A percentile compares a stretch with the other conserved stretches of the same genome.
Conservation (phyloP, 2,888 invertebrate genomes). For the Resseliella maxima region DNA sequence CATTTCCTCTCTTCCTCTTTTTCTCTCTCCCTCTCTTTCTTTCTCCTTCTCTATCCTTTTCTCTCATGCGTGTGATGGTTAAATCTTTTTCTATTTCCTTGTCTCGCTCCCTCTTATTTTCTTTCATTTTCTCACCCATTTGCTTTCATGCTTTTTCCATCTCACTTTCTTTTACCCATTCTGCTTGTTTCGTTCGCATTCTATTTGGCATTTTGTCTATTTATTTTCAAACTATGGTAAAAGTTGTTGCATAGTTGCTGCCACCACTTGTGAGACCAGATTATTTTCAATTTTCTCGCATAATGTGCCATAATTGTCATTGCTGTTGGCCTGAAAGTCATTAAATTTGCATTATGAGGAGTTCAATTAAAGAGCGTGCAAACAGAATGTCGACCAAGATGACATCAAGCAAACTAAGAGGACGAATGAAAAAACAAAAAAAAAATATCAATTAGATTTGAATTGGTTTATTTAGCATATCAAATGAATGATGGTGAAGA, state of each 20-base stretch:
- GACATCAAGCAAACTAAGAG: not conserved
- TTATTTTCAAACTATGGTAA: not conserved
- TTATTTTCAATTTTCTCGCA: not conserved
- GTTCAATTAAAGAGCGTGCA: not conserved
- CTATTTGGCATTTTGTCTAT: not conserved
- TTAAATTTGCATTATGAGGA: constrained; percentile 42
- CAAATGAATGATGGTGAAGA: not conserved
- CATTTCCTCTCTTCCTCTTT: too few relatives aligned
- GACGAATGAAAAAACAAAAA: not conserved
- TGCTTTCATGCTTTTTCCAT: too few relatives aligned
- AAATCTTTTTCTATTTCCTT: too few relatives aligned
- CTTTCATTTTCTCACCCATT: too few relatives aligned
- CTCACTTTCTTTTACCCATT: not conserved
- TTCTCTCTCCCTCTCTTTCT: too few relatives aligned
- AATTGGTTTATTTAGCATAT: constrained; percentile 20
- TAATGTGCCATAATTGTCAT: constrained; percentile 27
- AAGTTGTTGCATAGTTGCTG: not conserved
- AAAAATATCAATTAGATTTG: constrained; percentile 7
- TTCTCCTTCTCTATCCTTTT: too few relatives aligned
- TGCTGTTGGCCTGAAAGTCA: not conserved
- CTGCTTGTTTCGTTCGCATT: too few relatives aligned
- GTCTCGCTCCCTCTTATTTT: too few relatives aligned
- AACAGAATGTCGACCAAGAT: too few relatives aligned
- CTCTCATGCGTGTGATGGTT: too few relatives aligned
- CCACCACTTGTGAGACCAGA: not conserved